Evolutionary conservation across 2,888 invertebrate genomes (phyloP).

Genomic region (Cactoblastis cactorum): DNA sequence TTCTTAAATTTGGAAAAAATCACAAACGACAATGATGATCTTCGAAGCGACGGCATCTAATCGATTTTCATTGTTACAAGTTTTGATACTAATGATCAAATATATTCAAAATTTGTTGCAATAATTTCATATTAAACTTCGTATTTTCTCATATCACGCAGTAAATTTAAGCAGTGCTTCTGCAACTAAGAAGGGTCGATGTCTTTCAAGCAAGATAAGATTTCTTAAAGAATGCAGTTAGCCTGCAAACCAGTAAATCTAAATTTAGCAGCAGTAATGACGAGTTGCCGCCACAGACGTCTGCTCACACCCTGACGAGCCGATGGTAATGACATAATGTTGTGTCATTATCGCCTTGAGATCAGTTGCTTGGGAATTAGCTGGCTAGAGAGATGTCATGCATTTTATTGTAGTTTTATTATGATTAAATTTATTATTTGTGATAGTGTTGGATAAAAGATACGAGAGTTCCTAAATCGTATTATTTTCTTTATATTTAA

Average conservation of each 20-base stretch:
- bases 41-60: too few species aligned
- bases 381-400: not conserved
- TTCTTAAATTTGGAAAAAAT: too few species aligned
- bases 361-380: not conserved
- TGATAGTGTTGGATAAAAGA: not conserved
- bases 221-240: not conserved
- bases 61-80: too few species aligned
- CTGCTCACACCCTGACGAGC: conserved; percentile 20
- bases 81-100: too few species aligned
- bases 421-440: not conserved
- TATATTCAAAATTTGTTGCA: too few species aligned
- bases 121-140: too few species aligned
- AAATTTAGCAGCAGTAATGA: conserved; percentile 7
- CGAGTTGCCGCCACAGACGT: conserved; percentile 12
- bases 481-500: too few species aligned
- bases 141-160: too few species aligned
- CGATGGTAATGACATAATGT: conserved; percentile 28
- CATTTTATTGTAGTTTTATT: not conserved
- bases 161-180: too few species aligned
- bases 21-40: too few species aligned
- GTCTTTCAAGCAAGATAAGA: not conserved
- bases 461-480: too few species aligned
- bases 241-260: not conserved
- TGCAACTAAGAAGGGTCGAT: too few species aligned
- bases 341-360: conserved; percentile 20